Conservation (phyloP, 2,888 invertebrate genomes). For the Hetaerina titia region DNA sequence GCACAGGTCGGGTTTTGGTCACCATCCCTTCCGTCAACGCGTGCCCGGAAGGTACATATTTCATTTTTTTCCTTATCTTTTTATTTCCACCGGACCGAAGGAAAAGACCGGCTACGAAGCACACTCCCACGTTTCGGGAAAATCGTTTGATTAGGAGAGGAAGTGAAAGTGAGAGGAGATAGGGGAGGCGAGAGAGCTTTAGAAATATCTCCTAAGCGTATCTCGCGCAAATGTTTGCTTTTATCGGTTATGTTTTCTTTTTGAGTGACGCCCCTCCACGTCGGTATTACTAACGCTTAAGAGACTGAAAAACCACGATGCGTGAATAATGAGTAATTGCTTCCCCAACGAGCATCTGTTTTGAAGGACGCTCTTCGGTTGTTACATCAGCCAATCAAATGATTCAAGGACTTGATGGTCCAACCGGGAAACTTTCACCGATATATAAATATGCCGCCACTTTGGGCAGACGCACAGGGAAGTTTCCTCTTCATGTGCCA, state of each 20-base stretch:
- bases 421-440: neutral
- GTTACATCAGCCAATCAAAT: slow-evolving; percentile 20
- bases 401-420: slow-evolving; percentile 26
- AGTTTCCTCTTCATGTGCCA: neutral
- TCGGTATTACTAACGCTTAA: neutral
- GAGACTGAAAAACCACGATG: neutral
- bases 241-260: neutral
- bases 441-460: neutral
- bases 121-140: neutral
- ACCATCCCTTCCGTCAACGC: neutral
- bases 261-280: neutral
- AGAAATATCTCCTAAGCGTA: neutral
- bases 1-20: neutral
- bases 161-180: neutral
- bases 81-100: neutral
- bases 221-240: neutral
- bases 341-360: slow-evolving; percentile 30
- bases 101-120: neutral
- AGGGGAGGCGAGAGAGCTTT: too few species aligned
- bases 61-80: neutral
- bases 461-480: neutral
- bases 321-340: neutral
- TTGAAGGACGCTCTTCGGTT: neutral
- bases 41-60: neutral
- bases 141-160: neutral